Evolutionary conservation across 2,888 invertebrate species (phyloP), one percentile per base, ranked within the genome.

Genomic region (Chouioia cunea): DNA sequence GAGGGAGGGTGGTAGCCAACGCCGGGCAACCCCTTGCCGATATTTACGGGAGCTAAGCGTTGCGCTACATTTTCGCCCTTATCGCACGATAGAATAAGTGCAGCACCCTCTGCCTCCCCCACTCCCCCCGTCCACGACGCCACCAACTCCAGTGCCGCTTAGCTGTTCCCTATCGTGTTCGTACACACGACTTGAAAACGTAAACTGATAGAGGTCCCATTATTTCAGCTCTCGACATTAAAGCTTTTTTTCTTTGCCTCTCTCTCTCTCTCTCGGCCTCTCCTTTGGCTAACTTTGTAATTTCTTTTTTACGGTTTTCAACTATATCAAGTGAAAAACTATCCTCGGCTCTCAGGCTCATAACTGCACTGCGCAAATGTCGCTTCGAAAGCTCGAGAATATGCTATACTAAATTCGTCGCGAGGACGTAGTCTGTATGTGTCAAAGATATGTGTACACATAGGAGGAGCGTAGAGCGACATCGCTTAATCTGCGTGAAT

Each of bases 41-140:
- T 82, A 82, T 83, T 82, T 82, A 82, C 83, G 81, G 80, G 76
- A 74, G 79, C 79, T 77, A 78, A 80, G 77, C 76, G 74, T 71
- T 52, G 69, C 73, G 75, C 73, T 72, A 80, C 81, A 78, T 79
- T 80, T 80, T 81, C 78, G 75, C 75, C 70, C 80, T 82, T 82
- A 82, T 82, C 82, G 79, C 79, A 59, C 75, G 77, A 75, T 79
- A 77, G 77, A 79, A 81, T 81, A 81, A 79, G 78, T 77, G 78
- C 79, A 80, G 77, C 80, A n/a, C 77, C 75, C 70, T 72, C 73
- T 73, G 50, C 52, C 69, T 65, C 18, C 54, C 47, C 71, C 14
- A 44, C 59, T 70, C 65, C 15, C 66, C 62, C 54, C 46, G 56
- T 67, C 20, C 65, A 62, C 58, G 48, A 52, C 59, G 63, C 74